Percentiles rank a stretch among this genome's conserved stretches.
phyloP scores from a whole-genome alignment of 2,113 vertebrate genomes.

The Lepus europaeus region DNA sequence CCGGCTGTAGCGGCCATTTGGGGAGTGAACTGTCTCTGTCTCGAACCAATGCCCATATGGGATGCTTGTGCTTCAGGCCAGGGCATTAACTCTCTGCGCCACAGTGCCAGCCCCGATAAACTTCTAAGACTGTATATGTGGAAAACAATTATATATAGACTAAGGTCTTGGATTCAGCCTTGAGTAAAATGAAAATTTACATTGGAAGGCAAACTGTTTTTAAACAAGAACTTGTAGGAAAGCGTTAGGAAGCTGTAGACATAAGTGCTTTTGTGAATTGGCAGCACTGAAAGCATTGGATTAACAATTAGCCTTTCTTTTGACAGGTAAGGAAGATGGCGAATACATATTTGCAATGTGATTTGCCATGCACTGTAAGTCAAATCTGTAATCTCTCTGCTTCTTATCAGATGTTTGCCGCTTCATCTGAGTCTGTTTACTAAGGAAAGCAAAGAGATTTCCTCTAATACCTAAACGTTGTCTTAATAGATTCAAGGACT shows the following conservation, averaged over 20 bases:
- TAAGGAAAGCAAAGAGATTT: background rate
- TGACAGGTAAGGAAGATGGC: background rate
- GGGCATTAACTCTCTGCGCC: no score
- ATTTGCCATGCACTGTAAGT: background rate
- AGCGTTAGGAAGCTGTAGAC: background rate
- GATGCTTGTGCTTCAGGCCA: no score
- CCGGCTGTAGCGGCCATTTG: no score
- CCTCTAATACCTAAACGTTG: conserved; percentile 25
- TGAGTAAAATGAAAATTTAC: conserved; percentile 41
- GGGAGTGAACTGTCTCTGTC: no score
- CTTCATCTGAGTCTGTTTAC: conserved; percentile 40
- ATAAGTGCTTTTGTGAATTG: background rate
- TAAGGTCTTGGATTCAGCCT: conserved; percentile 27
- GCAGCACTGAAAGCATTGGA: background rate
- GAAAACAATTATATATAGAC: background rate
- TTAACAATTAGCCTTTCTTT: conserved; percentile 36
- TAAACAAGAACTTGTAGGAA: conserved; percentile 7
- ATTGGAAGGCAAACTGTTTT: conserved; percentile 1
- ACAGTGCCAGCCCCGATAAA: background rate
- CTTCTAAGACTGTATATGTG: conserved; percentile 1
- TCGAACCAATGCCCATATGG: no score
- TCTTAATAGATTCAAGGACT: conserved; percentile 1
- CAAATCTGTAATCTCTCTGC: conserved; percentile 25
- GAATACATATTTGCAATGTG: conserved; percentile 28
- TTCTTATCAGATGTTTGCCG: background rate